These are phyloP conservation scores for Mesoclemmys tuberculata DNA, from an alignment of 2,113 vertebrate genomes.

Conservation along the genomic window DNA sequence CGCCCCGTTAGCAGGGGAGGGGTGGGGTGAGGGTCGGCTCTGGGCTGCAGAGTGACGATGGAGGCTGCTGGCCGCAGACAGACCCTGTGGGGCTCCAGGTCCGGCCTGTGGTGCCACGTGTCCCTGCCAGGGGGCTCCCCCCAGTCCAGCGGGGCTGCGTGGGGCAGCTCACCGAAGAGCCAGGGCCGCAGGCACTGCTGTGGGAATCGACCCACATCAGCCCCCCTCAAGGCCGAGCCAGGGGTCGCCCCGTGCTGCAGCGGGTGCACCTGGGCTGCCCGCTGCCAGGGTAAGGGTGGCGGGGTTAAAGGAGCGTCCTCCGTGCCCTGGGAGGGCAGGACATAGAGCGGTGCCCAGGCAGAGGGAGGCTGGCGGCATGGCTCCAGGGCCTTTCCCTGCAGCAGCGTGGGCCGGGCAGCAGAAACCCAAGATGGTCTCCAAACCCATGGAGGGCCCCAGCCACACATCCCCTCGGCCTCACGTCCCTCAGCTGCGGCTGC, in stretches of 20 bases:
- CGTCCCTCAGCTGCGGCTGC: too few relatives aligned
- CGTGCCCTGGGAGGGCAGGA: neutral
- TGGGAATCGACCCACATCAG: neutral
- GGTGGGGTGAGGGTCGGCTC: too few relatives aligned
- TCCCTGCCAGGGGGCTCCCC: neutral
- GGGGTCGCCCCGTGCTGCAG: neutral
- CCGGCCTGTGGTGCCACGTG: neutral
- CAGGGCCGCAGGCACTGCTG: neutral
- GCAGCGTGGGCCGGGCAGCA: too few relatives aligned
- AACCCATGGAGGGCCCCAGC: too few relatives aligned
- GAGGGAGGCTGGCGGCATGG: too few relatives aligned
- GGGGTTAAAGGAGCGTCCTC: neutral
- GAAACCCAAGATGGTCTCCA: too few relatives aligned
- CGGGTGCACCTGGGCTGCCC: neutral
- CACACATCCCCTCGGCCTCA: too few relatives aligned
- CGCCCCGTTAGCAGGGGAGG: neutral
- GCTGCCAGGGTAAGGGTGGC: neutral
- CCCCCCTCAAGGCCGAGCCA: neutral
- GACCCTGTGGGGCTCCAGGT: neutral
- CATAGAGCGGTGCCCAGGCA: neutral
- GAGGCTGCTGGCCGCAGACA: neutral
- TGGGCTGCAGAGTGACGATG: neutral
- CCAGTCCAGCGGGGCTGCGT: neutral
- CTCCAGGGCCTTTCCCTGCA: too few relatives aligned
- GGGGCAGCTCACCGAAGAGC: neutral